Base-by-base conservation (phyloP, 2,797 vertebrate species). In the Danio aesculapii region DNA sequence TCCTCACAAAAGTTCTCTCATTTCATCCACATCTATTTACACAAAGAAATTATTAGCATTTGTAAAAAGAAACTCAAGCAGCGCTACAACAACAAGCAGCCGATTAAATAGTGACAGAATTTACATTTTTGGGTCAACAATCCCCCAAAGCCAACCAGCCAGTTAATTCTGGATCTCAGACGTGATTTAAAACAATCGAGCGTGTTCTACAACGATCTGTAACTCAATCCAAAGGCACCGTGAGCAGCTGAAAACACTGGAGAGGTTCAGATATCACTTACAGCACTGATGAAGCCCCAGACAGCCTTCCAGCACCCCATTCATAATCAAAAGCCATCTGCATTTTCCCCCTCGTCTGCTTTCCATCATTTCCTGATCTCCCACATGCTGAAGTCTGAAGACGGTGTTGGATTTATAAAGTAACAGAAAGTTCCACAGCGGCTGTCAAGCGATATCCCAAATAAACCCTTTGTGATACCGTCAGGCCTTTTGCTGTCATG, bases 221-320 rank as follows among this genome's bases (percentile, higher is more conserved):
- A 61, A 63, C 77, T 21, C 67, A 19, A 79, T 70, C 66, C n/a
- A 47, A 71, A 50, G 12, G 6, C 58, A 11, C n/a, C 4, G 39
- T 50, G 47, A 71, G 58, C 77, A 63, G 58, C 67, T 78, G 76
- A 63, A 79, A 49, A 43, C 52, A 63, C 39, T 8, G 21, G 17
- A 47, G 39, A 73, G 41, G 14, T 46, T 80, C 41, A 14, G 16
- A 80, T 73, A 73, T 73, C 68, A 72, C 67, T 71, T 63, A 71
- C 78, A 64, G 58, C 41, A 53, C 17, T 64, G 77, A 44, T 53
- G 49, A 68, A 47, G 63, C 16, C 46, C 13, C 41, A 30, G 19
- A 39, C 59, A 63, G 6, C 49, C 58, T 50, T 72, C 68, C 58
- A 72, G 58, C 59, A 73, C 59, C 49, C 43, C 41, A 64, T 80